Base-by-base conservation (phyloP, 2,797 vertebrate species). In the Trachurus trachurus region DNA sequence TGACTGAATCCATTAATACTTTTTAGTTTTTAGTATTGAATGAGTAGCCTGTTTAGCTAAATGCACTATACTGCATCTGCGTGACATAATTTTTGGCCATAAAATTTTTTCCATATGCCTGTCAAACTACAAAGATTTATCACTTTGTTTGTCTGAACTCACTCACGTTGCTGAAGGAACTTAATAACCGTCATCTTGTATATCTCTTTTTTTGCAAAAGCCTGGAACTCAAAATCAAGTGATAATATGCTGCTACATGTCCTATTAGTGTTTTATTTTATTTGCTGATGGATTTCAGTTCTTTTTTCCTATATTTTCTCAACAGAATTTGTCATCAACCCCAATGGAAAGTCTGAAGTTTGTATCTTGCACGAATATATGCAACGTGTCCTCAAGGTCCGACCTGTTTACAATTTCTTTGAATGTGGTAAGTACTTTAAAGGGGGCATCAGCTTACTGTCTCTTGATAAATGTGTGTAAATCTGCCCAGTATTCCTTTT, bases 341-440 rank as follows among this genome's bases (percentile, higher is more conserved):
- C 98, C 49, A 99, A 99, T 59, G 98, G 98, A 80, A 99, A 99
- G 74, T 99, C 98, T 0, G 98, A 99, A 95, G 98, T 99, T 88
- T 99, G 98, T 93, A 99, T 99, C 88, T 94, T 99, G 81, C 98
- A 99, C 76, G 98, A 99, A 95, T 99, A 99, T 93, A 99, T 99
- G 98, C 98, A 99, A 93, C 97, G 98, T 73, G 98, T 99, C 88
- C 97, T 99, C 67, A 99, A 99, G 93, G 98, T 99, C 94, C 98
- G 98, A 90, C 98, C 98, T 89, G 98, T 99, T 96, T 99, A 99
- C 97, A 99, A 98, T 96, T 99, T 99, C 94, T 99, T 99, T 96
- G 98, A 99, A 98, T 99, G 98, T 98, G 98, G 98, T 99, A 96
- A 98, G 98, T 94, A 64, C 10, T 12, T 44, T 60, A 60, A 65